Evolutionary conservation across 2,797 vertebrate species (phyloP).

Genomic region (Poeciliopsis gracilis): DNA sequence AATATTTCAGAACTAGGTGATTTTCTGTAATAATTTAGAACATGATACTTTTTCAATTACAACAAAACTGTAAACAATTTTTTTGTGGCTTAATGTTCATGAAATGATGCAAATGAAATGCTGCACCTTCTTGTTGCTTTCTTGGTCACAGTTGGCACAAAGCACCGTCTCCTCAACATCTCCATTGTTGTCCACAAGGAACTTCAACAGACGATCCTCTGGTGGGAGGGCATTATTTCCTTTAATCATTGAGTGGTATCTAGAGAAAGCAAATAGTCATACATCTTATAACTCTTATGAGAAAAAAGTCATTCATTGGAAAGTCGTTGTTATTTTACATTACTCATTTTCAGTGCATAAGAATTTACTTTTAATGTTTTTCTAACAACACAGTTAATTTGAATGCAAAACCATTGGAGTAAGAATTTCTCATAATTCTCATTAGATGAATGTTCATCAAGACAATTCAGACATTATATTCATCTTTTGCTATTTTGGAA

Average conservation of each 20-base stretch:
- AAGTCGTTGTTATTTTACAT: background rate
- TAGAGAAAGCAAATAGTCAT: conserved; percentile 21
- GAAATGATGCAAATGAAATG: background rate
- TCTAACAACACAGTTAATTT: background rate
- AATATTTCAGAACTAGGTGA: background rate
- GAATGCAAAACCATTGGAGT: background rate
- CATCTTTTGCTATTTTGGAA: background rate
- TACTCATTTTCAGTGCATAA: background rate
- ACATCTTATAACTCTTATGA: background rate
- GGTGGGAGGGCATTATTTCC: conserved; percentile 74
- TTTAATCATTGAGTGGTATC: conserved; percentile 64
- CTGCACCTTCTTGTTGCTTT: conserved; percentile 67
- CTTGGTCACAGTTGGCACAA: conserved; percentile 77
- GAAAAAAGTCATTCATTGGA: background rate
- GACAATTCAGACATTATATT: background rate
- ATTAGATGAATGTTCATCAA: background rate
- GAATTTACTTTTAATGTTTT: background rate
- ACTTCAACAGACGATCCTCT: conserved; percentile 87
- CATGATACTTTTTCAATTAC: background rate
- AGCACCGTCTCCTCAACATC: conserved; percentile 68
- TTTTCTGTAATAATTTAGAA: background rate
- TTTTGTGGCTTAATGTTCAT: background rate
- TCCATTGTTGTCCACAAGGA: conserved; percentile 85
- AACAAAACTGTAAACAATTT: background rate
- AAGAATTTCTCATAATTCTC: background rate